Evolutionary conservation across 2,113 vertebrate genomes (phyloP).

Genomic region (Caranx melampygus): DNA sequence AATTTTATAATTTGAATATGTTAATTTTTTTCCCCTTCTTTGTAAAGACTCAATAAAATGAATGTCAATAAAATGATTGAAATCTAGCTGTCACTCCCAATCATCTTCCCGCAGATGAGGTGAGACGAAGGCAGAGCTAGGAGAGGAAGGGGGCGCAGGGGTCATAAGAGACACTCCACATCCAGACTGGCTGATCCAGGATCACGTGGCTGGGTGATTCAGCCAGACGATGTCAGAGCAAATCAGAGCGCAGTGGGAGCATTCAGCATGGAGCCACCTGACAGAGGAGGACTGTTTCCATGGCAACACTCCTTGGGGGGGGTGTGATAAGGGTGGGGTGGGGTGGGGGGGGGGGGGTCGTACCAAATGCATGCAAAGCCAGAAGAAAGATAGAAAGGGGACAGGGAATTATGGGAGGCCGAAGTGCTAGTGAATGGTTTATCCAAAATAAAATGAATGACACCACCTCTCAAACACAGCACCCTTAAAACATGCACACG

Average conservation of each 20-base stretch:
- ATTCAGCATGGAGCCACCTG: constrained; percentile 68
- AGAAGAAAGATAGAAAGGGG: constrained; percentile 10
- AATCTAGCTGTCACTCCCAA: constrained; percentile 19
- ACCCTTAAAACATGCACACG: not conserved
- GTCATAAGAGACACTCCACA: constrained; percentile 11
- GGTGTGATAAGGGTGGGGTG: not conserved
- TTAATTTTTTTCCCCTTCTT: not conserved
- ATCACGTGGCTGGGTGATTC: constrained; percentile 72
- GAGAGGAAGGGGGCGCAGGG: not conserved
- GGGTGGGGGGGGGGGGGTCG: not conserved
- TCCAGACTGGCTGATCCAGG: constrained; percentile 49
- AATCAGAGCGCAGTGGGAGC: constrained; percentile 67
- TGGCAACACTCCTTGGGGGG: constrained; percentile 65
- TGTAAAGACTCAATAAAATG: constrained; percentile 7
- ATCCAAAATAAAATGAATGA: constrained; percentile 41
- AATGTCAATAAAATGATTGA: constrained; percentile 7
- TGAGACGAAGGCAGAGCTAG: constrained; percentile 10
- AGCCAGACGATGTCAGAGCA: constrained; percentile 66
- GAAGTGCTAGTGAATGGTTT: constrained; percentile 34
- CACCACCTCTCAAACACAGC: not conserved
- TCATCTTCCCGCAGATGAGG: constrained; percentile 21
- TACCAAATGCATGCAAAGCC: constrained; percentile 32
- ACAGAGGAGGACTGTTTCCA: constrained; percentile 80
- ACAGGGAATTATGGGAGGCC: constrained; percentile 25
- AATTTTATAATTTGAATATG: constrained; percentile 8